phyloP scores from a whole-genome alignment of 2,888 invertebrate species.

The Catonia carolina region DNA sequence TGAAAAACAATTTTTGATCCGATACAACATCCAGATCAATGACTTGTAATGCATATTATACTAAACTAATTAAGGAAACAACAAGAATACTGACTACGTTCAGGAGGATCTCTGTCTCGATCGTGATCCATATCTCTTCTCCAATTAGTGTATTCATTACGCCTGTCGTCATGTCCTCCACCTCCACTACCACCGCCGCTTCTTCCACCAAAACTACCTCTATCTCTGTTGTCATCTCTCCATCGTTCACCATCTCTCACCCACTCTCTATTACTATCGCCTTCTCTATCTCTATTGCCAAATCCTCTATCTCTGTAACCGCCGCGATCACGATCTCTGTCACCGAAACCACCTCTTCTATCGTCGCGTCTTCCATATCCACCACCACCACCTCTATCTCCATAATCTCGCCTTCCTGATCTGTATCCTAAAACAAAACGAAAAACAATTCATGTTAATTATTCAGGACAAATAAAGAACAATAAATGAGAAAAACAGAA shows the following conservation, averaged over 20 bases:
- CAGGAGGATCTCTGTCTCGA: not conserved
- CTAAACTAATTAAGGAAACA: no score
- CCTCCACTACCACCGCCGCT: slow-evolving; percentile 25
- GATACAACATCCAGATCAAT: no score
- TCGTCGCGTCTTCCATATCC: slow-evolving; percentile 35
- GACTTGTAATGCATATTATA: no score
- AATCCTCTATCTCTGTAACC: slow-evolving; percentile 33
- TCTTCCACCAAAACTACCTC: slow-evolving; percentile 27
- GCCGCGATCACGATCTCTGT: slow-evolving; percentile 28
- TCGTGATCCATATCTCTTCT: not conserved
- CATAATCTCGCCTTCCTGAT: not conserved
- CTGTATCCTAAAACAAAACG: no score
- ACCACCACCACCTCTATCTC: slow-evolving; percentile 26
- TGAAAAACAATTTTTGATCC: no score
- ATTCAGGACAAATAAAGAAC: not conserved
- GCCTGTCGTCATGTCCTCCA: slow-evolving; percentile 20
- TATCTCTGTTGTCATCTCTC: not conserved
- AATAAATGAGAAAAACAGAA: no score
- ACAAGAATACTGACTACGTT: no score
- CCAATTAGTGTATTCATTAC: not conserved
- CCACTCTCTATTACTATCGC: slow-evolving; percentile 34
- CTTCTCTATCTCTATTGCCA: slow-evolving; percentile 35
- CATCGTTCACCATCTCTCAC: slow-evolving; percentile 33
- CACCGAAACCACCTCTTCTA: slow-evolving; percentile 30
- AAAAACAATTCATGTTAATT: no score